phyloP scores from a whole-genome alignment of 2,797 vertebrate species.

The Crocodylus rhombifer region DNA sequence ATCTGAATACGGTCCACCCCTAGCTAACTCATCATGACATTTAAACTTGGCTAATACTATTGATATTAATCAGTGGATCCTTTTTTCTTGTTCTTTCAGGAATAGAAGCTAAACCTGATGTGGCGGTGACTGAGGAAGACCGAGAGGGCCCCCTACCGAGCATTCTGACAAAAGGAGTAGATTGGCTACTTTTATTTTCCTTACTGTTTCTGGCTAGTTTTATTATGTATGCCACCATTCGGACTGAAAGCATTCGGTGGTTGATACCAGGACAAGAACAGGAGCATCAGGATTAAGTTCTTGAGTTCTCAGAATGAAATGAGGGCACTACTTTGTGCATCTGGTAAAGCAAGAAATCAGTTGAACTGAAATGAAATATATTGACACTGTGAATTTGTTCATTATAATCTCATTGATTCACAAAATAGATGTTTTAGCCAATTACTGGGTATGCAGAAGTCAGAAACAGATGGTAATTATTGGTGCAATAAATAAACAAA shows the following conservation, averaged over 20 bases:
- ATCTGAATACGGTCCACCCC: neutral
- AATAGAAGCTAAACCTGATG: conserved; percentile 86
- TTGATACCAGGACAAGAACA: conserved; percentile 96
- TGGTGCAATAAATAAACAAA: conserved; percentile 32
- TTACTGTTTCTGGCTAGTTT: conserved; percentile 92
- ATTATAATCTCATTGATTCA: neutral
- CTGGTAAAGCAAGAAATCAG: neutral
- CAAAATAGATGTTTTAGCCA: neutral
- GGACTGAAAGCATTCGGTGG: conserved; percentile 94
- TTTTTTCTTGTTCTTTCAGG: conserved; percentile 81
- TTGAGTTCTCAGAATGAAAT: neutral
- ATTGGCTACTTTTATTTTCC: conserved; percentile 97
- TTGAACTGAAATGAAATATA: neutral
- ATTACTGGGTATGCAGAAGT: conserved; percentile 4
- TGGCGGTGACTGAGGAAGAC: conserved; percentile 86
- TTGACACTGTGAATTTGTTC: conserved; percentile 4
- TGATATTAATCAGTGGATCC: neutral
- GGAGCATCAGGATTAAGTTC: conserved; percentile 91
- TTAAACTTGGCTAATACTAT: rapidly evolving
- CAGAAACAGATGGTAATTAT: neutral
- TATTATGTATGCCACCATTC: conserved; percentile 89
- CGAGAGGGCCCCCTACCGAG: conserved; percentile 89
- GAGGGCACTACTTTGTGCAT: neutral
- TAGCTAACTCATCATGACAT: neutral
- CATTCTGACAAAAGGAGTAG: conserved; percentile 88